Base-by-base conservation (phyloP, 2,797 vertebrate species). In the Perodicticus potto region DNA sequence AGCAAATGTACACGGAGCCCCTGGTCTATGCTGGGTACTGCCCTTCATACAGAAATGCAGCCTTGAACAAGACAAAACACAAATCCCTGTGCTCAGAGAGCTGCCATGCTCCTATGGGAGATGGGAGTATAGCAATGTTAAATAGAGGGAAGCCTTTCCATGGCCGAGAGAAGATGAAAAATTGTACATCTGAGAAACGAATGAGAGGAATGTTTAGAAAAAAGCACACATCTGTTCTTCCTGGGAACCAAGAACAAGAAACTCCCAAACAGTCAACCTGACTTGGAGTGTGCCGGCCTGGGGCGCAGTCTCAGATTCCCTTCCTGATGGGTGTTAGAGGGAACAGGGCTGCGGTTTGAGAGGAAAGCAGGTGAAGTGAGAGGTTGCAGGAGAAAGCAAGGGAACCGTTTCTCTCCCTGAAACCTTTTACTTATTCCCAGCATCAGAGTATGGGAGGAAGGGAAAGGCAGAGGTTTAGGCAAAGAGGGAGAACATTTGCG, bases 61-160 rank as follows among this genome's bases (percentile, higher is more conserved):
- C 88, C 4, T 3, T 61, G 73, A 59, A 37, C 22, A n/a, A 53
- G 25, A 49, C 9, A 49, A 37, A 37, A 37, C 4, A 7, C 23
- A 55, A 19, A 29, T 3, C 6, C 25, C 34, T n/a, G n/a, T 22
- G 37, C 59, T 53, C 7, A 3, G 34, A 34, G 63, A 23, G 23
- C 37, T n/a, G 61, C 29, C 34, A 2, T 5, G 5, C 77, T 69
- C 20, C 4, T 0, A 0, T 2, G 40, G 49, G 29, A 55, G 27
- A 20, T 27, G 29, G 32, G 20, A 25, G 49, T 9, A 17, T 12
- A 43, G 25, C 0, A 1, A n/a, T 43, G 0, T 23, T 17, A 16
- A 1, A 19, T 8, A 59, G 61, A 93, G 74, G 9, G 16, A 37
- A 77, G 45, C 14, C n/a, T 76, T 85, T 17, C 9, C n/a, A 5